Base-by-base conservation (phyloP, 1,140 invertebrate genomes). In the Pteromalus puparum region DNA sequence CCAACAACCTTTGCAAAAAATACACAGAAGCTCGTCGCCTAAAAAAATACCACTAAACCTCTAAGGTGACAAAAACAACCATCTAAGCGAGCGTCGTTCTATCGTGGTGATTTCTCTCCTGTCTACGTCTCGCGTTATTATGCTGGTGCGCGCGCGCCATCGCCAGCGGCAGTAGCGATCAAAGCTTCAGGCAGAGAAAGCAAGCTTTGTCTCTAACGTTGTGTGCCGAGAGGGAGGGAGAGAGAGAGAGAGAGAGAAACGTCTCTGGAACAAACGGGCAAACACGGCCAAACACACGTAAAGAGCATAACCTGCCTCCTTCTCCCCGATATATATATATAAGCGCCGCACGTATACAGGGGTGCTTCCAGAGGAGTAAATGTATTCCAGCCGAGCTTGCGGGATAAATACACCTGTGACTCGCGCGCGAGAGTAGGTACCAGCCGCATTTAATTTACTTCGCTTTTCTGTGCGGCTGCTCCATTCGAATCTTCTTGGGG, bases 381-480 rank as follows among this genome's bases (percentile, higher is more conserved):
- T 75, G 73, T 74, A 74, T 42, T 74, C 72, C 30, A 7, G 38
- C 6, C n/a, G 9, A 10, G 53, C 81, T 72, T 38, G 18, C 28
- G 73, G 70, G 48, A 13, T 82, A 75, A 75, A 75, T 82, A 65
- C 48, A 82, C 81, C 81, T 75, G 81, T 42, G 81, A 72, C 72
- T 13, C 68, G 65, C 65, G 65, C 21, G 34, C 10, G 65, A 42
- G 26, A 65, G 34, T 38, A 6, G n/a, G 61, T 53, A 42, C 42
- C 75, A n/a, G 72, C 30, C 67, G 24, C 73, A 48, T 82, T 75
- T 74, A 82, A 82, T 82, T 82, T 82, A 72, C 81, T 82, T 75
- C 61, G 26, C 30, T 61, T 61, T n/a, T 61, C 53, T 5, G 26
- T 67, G 38, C 26, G 53, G 15, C 26, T 28, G 30, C 28, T 28